phyloP scores from a whole-genome alignment of 2,113 vertebrate species.

The Myiopsitta monachus region DNA sequence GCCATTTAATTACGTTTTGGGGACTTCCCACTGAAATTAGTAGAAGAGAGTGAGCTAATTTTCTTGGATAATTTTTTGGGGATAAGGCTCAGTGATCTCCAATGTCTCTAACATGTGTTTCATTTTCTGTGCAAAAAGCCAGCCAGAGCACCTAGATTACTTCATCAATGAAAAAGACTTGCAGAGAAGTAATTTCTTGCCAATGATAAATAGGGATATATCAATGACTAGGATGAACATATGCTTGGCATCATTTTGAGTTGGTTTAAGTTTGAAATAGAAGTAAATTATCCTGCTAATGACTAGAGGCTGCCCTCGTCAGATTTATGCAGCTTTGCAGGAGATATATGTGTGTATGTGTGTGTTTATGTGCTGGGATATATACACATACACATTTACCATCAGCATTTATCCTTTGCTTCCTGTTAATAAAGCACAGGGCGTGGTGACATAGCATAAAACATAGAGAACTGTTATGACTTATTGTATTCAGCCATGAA shows the following conservation, averaged over 20 bases:
- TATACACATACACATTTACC: neutral
- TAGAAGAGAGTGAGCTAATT: neutral
- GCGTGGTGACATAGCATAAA: neutral
- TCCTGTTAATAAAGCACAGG: neutral
- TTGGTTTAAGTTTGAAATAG: constrained; percentile 34
- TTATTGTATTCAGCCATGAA: neutral
- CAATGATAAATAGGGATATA: neutral
- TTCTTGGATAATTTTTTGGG: neutral
- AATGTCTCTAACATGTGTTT: neutral
- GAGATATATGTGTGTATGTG: neutral
- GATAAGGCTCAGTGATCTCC: neutral
- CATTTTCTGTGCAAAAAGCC: neutral
- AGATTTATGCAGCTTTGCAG: constrained; percentile 21
- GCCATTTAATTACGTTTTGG: neutral
- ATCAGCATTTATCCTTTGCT: neutral
- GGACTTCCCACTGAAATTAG: neutral
- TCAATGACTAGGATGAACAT: constrained; percentile 11
- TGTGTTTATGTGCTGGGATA: neutral
- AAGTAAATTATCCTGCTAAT: constrained; percentile 40
- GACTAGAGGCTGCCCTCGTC: neutral
- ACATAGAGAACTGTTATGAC: neutral
- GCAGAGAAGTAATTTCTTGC: neutral
- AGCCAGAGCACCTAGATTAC: neutral
- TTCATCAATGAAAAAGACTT: neutral
- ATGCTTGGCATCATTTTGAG: constrained; percentile 22